A percentile compares a stretch with the other conserved stretches of the same genome.
phyloP scores from a whole-genome alignment of 2,797 vertebrate species.

The Dromococcyx pavoninus region DNA sequence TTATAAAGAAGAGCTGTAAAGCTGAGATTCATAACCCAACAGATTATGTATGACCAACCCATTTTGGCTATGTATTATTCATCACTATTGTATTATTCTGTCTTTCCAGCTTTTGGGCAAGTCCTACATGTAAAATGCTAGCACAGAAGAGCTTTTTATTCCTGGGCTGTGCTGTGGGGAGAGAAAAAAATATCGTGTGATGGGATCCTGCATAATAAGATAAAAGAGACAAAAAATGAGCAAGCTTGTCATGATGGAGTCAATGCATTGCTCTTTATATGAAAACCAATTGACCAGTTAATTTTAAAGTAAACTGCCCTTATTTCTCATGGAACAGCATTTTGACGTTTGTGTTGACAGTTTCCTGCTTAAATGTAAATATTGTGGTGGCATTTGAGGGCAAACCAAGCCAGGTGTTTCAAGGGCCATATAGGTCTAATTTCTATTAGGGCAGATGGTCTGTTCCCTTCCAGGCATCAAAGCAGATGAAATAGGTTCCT shows the following conservation, averaged over 20 bases:
- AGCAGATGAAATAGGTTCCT: conserved; percentile 4
- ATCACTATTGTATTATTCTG: neutral
- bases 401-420: conserved; percentile 31
- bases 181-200: neutral
- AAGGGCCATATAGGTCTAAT: neutral
- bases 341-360: conserved; percentile 47
- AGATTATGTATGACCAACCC: neutral
- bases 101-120: conserved; percentile 3
- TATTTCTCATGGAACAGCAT: neutral
- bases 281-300: conserved; percentile 33
- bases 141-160: neutral
- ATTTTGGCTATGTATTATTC: neutral
- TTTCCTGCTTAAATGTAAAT: neutral
- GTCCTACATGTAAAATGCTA: neutral
- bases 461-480: neutral
- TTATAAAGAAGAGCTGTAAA: neutral
- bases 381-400: conserved; percentile 33
- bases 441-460: neutral
- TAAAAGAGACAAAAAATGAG: conserved; percentile 19
- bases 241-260: neutral
- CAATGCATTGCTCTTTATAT: neutral
- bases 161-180: neutral
- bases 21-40: neutral
- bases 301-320: conserved; percentile 59
- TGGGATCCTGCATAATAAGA: neutral